Evolutionary conservation across 2,888 invertebrate genomes (phyloP).

Genomic region (Nomada fucata): DNA sequence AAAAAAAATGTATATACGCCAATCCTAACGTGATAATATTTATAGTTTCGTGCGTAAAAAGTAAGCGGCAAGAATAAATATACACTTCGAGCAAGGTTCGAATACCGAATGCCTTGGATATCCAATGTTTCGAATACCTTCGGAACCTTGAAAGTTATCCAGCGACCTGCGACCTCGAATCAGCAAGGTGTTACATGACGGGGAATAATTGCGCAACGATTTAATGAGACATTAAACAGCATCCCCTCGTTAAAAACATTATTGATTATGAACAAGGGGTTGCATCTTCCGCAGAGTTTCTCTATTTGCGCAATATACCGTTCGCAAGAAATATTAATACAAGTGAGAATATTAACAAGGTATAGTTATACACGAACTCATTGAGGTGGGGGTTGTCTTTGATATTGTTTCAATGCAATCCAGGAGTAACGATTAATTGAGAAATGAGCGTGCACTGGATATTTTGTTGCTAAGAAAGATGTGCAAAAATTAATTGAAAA

Average conservation of each 20-base stretch:
- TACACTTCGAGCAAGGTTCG: constrained; percentile 56
- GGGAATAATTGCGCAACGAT: constrained; percentile 15
- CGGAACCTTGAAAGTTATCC: constrained; percentile 36
- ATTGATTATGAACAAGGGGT: background rate
- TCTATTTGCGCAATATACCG: background rate
- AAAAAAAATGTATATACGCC: constrained; percentile 58
- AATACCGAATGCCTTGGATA: constrained; percentile 48
- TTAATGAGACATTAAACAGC: background rate
- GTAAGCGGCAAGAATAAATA: constrained; percentile 68
- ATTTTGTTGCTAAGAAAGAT: background rate
- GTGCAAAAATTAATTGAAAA: background rate
- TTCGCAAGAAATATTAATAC: background rate
- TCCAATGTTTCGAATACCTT: constrained; percentile 41
- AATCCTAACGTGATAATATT: constrained; percentile 66
- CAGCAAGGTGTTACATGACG: constrained; percentile 3
- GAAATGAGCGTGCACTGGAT: no score
- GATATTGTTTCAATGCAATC: no score
- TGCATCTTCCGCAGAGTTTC: background rate
- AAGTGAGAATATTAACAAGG: background rate
- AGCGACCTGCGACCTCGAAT: background rate
- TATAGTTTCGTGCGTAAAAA: constrained; percentile 66
- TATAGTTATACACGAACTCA: no score
- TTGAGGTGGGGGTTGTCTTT: background rate
- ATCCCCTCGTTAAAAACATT: background rate
- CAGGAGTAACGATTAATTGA: no score